Base-by-base conservation (phyloP, 2,888 invertebrate species). In the Strigamia crassipes region DNA sequence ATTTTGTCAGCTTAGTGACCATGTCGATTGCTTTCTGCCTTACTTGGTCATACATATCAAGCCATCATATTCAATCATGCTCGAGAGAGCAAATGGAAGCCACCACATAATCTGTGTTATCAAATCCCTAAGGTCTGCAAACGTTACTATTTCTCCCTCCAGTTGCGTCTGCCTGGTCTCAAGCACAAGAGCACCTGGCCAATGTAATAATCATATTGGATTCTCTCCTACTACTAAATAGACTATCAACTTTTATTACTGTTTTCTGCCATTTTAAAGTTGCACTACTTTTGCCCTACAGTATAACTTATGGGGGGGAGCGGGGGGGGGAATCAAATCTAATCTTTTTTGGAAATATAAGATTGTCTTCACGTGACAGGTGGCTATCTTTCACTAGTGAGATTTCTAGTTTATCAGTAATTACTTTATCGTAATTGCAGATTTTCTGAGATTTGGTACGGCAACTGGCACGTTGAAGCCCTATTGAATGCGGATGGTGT, bases 31-130 rank as follows among this genome's bases (percentile, higher is more conserved):
- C 78, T 78, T 78, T 78, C 78, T 78, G 78, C 78, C 78, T 31
- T 41, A 31, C 78, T 78, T 78, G 78, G 78, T 78, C 38, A 38
- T 38, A 38, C 38, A 38, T 38, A 38, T 10, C 78, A 78, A 13
- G 78, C 78, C 78, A 78, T 78, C 78, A 78, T 78, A 78, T 78
- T 78, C 78, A 78, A 78, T 78, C 78, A 78, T 78, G 78, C 78
- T 41, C n/a, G 78, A 18, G 78, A 78, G 78, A 78, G 78, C 78
- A 78, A 78, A 78, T 78, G 78, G 78, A 78, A 78, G 38, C 78
- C 61, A 66, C 61, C 34, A 34, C 78, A 78, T 78, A 78, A 78
- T 78, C 78, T 78, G 78, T 78, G 78, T 78, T 78, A 78, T 78
- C 78, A 78, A 78, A 78, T 78, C 78, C 78, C 78, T 34, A 41